Base-by-base conservation (phyloP, 2,888 invertebrate genomes). In the Lithophane socia region DNA sequence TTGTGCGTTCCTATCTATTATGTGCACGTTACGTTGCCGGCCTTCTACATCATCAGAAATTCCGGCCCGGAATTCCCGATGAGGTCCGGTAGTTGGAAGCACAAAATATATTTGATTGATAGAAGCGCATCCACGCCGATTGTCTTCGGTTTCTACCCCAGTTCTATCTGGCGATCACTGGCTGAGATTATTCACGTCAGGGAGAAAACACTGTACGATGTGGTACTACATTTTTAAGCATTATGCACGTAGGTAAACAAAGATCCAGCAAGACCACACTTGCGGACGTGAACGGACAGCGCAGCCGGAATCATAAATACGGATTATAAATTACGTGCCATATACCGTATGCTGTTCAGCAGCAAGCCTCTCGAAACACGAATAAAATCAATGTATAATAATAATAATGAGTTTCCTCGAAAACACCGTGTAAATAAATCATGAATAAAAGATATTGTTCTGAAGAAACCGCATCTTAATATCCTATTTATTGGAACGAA, bases 281-380 rank as follows among this genome's bases (percentile, higher is more conserved):
- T 58, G 24, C 63, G 69, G 47, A 75, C 75, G 85, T 81, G 84
- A 10, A 49, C 42, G 2, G 52, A 75, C 75, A 75, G 52, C 24
- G 70, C 37, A 37, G 3, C 16, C 10, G 18, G 29, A 80, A 75
- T 63, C 61, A 63, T n/a, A n/a, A n/a, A n/a, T n/a, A n/a, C 56
- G 37, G 56, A 42, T 75, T 60, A 85, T 83, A 84, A 69, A 83
- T 83, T 54, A 54, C 65, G 29, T 21, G 60, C 16, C 66, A 70
- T 63, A 75, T 72, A 71, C 21, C n/a, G 54, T 71, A 84, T 79
- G 60, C 67, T 16, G 58, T 68, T 47, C 63, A 68, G 21, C 42
- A 68, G 8, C 12, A n/a, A 71, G 42, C 10, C 42, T 54, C 37
- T 72, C 21, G 13, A 65, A 68, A 56, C 60, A 65, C 7, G 54